phyloP scores from a whole-genome alignment of 35 echinoderm and acorn worm species.

The Amphiura filiformis region DNA sequence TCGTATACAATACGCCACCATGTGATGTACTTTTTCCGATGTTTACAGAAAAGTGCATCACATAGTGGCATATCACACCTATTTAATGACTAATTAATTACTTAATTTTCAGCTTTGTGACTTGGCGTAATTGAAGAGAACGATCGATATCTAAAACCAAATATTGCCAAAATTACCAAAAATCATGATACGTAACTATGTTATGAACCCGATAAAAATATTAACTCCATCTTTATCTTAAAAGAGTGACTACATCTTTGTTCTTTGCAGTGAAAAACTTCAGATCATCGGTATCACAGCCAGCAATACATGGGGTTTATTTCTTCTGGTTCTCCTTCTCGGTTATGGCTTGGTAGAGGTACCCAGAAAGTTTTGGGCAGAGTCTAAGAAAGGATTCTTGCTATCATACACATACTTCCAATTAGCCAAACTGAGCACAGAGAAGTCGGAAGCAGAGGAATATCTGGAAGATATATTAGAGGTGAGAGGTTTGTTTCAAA shows the following conservation, averaged over 20 bases:
- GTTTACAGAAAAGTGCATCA: too few species aligned
- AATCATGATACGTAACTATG: too few species aligned
- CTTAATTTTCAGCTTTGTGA: too few species aligned
- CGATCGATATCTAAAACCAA: too few species aligned
- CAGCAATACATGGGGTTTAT: slow-evolving; percentile 89
- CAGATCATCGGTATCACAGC: slow-evolving; percentile 89
- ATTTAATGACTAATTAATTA: too few species aligned
- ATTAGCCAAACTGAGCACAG: slow-evolving; percentile 82
- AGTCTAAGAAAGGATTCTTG: slow-evolving; percentile 74
- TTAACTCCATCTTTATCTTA: too few species aligned
- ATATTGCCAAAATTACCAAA: too few species aligned
- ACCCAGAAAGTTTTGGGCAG: slow-evolving; percentile 79
- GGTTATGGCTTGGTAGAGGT: slow-evolving; percentile 96
- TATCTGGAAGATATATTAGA: slow-evolving; percentile 91
- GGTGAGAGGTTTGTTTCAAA: slow-evolving; percentile 22
- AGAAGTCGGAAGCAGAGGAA: slow-evolving; percentile 94
- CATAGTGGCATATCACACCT: too few species aligned
- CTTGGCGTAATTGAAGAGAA: too few species aligned
- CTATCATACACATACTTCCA: slow-evolving; percentile 83
- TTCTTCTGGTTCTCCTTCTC: slow-evolving; percentile 76
- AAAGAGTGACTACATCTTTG: not conserved
- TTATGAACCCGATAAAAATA: too few species aligned
- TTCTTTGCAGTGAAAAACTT: slow-evolving; percentile 46
- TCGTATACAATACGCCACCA: too few species aligned
- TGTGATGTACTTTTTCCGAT: too few species aligned